Evolutionary conservation across 2,888 invertebrate genomes (phyloP).

Genomic region (Zhuqinia jingwanae): DNA sequence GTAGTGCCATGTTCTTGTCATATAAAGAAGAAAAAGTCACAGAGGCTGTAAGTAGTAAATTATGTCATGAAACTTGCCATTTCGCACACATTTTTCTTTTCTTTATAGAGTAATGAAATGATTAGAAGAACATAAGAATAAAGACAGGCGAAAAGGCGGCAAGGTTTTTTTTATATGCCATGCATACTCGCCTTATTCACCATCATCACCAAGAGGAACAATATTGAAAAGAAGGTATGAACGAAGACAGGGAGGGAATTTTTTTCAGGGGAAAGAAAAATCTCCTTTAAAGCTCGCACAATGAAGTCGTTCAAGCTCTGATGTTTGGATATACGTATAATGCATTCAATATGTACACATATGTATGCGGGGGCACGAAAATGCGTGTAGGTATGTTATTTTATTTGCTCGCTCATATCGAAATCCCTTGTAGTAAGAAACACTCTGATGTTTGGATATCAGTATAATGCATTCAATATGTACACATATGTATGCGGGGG

Average conservation of each 20-base stretch:
- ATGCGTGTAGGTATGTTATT: slow-evolving; percentile 5
- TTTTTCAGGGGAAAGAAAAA: slow-evolving; percentile 25
- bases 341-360: neutral
- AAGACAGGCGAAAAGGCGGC: neutral
- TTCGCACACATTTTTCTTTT: slow-evolving; percentile 52
- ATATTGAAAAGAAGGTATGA: too few relatives aligned
- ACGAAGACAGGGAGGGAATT: neutral
- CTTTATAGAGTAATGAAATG: slow-evolving; percentile 62
- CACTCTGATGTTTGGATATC: slow-evolving; percentile 11
- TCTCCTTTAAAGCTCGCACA: neutral
- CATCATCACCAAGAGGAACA: too few relatives aligned
- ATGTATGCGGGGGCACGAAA: neutral
- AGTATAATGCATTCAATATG: too few relatives aligned
- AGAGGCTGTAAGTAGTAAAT: slow-evolving; percentile 57
- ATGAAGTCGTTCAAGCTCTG: slow-evolving; percentile 19
- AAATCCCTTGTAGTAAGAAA: too few relatives aligned
- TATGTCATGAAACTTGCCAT: slow-evolving; percentile 60
- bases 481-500: neutral
- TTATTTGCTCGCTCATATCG: too few relatives aligned
- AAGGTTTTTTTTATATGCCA: neutral
- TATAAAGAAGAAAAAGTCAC: neutral
- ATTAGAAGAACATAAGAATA: slow-evolving; percentile 47
- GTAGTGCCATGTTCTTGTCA: slow-evolving; percentile 44
- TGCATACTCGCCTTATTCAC: neutral
- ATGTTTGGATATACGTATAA: too few relatives aligned